Conservation (phyloP, 2,113 vertebrate species). For the Cygnus buccinator region DNA sequence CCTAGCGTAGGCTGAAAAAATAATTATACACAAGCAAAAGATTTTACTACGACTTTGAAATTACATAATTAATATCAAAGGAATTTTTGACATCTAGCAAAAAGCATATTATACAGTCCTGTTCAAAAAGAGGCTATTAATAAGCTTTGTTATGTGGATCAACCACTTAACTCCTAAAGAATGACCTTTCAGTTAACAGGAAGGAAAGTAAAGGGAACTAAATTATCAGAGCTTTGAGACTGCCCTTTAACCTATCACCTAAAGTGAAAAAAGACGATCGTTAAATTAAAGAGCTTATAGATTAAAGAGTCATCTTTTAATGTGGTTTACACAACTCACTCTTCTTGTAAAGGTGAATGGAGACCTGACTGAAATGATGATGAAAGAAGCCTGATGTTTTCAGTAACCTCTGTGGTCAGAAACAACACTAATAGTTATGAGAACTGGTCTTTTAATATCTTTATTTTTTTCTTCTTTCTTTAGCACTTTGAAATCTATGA, state of each 20-base stretch:
- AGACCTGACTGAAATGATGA: neutral
- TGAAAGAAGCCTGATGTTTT: neutral
- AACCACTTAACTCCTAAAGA: neutral
- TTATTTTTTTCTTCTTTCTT: neutral
- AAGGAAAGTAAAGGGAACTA: neutral
- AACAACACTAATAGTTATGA: neutral
- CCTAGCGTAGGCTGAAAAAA: neutral
- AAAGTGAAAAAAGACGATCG: neutral
- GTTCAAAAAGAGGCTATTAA: neutral
- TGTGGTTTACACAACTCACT: neutral
- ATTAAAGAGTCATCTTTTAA: neutral
- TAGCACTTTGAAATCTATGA: constrained; percentile 23
- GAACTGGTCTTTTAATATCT: constrained; percentile 40
- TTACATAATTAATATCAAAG: neutral
- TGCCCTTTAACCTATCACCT: neutral
- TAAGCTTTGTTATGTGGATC: neutral
- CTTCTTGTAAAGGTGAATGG: neutral
- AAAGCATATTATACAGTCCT: neutral
- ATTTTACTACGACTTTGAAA: neutral
- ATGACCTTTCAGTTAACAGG: neutral
- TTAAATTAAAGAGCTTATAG: constrained; percentile 7
- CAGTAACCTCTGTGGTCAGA: constrained; percentile 25
- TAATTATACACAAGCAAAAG: neutral
- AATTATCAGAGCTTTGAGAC: neutral
- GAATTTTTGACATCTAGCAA: neutral